phyloP scores from a whole-genome alignment of 2,113 vertebrate species.

The Salvator merianae region DNA sequence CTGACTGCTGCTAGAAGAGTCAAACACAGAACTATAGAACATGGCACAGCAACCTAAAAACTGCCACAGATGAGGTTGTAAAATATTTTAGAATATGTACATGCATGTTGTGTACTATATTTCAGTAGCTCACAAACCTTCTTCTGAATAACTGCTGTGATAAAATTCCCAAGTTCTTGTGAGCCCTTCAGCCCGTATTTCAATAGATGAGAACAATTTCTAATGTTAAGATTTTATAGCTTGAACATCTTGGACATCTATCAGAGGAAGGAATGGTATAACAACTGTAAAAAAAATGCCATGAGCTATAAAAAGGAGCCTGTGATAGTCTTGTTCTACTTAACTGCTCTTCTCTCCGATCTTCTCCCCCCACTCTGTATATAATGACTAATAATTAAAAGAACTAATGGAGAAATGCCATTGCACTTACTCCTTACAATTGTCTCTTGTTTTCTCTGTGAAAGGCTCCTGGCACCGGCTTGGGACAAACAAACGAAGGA shows the following conservation, averaged over 20 bases:
- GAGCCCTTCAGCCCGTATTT: background rate
- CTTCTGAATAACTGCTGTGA: background rate
- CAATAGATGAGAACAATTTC: background rate
- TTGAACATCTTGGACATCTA: no score
- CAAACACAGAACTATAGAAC: no score
- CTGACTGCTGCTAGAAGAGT: no score
- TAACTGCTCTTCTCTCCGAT: background rate
- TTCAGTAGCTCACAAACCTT: background rate
- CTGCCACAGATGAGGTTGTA: background rate
- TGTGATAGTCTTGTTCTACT: background rate
- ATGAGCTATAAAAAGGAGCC: no score
- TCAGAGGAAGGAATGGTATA: no score
- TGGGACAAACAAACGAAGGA: background rate
- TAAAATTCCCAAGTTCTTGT: background rate
- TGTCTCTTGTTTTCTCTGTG: background rate
- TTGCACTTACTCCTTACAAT: background rate
- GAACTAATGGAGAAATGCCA: background rate
- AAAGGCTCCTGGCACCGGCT: conserved; percentile 31
- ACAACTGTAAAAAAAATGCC: background rate
- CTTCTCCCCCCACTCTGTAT: background rate
- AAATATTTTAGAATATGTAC: background rate
- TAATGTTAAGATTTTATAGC: no score
- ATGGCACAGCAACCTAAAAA: no score
- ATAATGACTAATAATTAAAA: background rate
- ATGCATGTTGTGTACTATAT: background rate